These are phyloP conservation scores for Pelobates cultripes DNA, from an alignment of 2,797 vertebrate species.

Conservation along the genomic window DNA sequence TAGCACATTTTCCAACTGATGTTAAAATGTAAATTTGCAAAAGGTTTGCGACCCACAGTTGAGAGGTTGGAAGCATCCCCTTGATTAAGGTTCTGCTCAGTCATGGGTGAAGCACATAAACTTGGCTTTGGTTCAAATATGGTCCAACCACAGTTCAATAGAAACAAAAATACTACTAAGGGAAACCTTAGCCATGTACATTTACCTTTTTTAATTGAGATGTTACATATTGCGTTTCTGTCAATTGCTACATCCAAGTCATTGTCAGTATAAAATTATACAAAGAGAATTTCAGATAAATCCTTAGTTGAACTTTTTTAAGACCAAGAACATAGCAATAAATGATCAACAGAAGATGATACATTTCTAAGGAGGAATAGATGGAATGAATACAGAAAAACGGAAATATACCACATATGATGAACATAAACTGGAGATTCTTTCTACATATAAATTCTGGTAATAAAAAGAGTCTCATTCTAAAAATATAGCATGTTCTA, in stretches of 20 bases:
- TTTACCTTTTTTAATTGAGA: constrained; percentile 26
- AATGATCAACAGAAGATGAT: too few relatives aligned
- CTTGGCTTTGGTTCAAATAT: constrained; percentile 55
- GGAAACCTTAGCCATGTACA: constrained; percentile 15
- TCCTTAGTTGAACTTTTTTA: too few relatives aligned
- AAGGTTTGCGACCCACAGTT: constrained; percentile 66
- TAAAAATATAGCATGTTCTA: too few relatives aligned
- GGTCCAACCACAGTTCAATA: constrained; percentile 47
- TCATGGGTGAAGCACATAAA: constrained; percentile 64
- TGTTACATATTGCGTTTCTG: neutral
- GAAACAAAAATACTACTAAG: constrained; percentile 16
- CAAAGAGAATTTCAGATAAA: too few relatives aligned
- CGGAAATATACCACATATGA: too few relatives aligned
- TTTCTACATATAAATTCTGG: too few relatives aligned
- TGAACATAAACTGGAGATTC: too few relatives aligned
- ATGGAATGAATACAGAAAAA: too few relatives aligned
- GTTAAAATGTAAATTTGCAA: constrained; percentile 73
- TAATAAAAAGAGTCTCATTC: too few relatives aligned
- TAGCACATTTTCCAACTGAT: constrained; percentile 68
- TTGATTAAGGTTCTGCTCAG: constrained; percentile 72
- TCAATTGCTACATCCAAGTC: neutral
- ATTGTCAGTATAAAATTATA: neutral
- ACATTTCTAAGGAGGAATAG: too few relatives aligned
- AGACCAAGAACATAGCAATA: too few relatives aligned
- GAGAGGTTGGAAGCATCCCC: constrained; percentile 65